Percentiles rank a stretch among this genome's conserved stretches.
phyloP scores from a whole-genome alignment of 2,797 vertebrate genomes.

The Acrossocheilus wenchowensis region DNA sequence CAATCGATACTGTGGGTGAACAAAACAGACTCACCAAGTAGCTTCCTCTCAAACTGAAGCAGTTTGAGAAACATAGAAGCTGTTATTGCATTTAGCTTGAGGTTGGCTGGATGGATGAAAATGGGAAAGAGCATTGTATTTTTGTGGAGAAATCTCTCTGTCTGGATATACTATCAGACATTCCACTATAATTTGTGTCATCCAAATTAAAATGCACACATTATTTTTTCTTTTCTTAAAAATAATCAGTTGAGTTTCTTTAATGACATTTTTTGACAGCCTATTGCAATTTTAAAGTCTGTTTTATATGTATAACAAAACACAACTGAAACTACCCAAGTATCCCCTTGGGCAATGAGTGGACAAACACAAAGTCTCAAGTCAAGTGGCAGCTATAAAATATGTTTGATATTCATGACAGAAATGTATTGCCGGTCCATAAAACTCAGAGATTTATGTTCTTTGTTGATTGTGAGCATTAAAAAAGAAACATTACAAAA shows the following conservation, averaged over 20 bases:
- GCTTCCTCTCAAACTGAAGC: background rate
- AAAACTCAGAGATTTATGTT: background rate
- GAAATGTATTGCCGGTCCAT: background rate
- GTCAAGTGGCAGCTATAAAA: background rate
- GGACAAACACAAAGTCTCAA: background rate
- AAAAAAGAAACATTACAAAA: background rate
- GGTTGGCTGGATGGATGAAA: background rate
- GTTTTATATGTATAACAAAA: background rate
- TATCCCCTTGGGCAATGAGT: background rate
- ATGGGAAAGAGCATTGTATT: background rate
- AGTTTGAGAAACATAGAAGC: conserved; percentile 5
- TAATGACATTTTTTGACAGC: background rate
- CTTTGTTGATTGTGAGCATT: background rate
- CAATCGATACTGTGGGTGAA: background rate
- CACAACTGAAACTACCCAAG: background rate
- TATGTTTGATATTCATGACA: background rate
- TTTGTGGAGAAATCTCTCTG: background rate
- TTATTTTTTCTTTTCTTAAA: background rate
- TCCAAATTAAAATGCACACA: background rate
- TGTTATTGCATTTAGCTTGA: background rate
- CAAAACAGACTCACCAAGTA: background rate
- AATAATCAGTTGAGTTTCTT: background rate
- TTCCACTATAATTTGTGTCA: background rate
- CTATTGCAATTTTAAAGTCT: background rate
- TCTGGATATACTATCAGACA: background rate